phyloP scores from a whole-genome alignment of 30 jellyfish, hydroid and myxozoan genomes.

The Cassiopea xamachana region DNA sequence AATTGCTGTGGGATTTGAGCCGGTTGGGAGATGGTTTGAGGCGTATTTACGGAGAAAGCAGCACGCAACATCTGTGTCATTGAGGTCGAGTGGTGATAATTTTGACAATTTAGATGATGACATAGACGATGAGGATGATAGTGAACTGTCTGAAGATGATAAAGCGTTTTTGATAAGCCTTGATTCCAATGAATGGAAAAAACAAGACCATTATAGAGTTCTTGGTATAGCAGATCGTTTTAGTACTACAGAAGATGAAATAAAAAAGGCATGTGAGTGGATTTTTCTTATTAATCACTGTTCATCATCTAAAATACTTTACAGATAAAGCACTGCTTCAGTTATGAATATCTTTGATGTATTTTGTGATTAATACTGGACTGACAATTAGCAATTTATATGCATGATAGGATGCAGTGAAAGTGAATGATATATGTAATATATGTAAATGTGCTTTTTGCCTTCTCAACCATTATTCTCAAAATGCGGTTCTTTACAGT shows the following conservation, averaged over 20 bases:
- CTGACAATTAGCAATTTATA: no score
- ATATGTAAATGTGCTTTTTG: no score
- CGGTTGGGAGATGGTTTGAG: conserved; percentile 99
- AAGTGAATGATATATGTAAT: no score
- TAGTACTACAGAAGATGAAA: conserved; percentile 91
- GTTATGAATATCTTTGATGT: no score
- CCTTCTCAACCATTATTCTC: no score
- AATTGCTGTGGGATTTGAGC: conserved; percentile 80
- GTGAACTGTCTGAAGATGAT: conserved; percentile 75
- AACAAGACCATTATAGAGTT: conserved; percentile 98
- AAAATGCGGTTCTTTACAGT: no score
- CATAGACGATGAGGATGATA: conserved; percentile 54
- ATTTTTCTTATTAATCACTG: neutral
- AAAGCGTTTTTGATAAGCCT: conserved; percentile 76
- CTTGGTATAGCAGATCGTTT: conserved; percentile 79
- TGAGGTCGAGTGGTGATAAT: conserved; percentile 45
- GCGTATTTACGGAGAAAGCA: conserved; percentile 82
- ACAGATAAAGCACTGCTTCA: neutral
- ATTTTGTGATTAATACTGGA: no score
- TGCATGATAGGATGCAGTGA: no score
- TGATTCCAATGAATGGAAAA: conserved; percentile 91
- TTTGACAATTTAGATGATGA: conserved; percentile 42
- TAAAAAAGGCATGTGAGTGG: conserved; percentile 88
- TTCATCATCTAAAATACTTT: neutral
- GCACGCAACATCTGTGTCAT: conserved; percentile 74